Conservation (phyloP, 2,888 invertebrate species). For the Scrobipalpa atriplicella region DNA sequence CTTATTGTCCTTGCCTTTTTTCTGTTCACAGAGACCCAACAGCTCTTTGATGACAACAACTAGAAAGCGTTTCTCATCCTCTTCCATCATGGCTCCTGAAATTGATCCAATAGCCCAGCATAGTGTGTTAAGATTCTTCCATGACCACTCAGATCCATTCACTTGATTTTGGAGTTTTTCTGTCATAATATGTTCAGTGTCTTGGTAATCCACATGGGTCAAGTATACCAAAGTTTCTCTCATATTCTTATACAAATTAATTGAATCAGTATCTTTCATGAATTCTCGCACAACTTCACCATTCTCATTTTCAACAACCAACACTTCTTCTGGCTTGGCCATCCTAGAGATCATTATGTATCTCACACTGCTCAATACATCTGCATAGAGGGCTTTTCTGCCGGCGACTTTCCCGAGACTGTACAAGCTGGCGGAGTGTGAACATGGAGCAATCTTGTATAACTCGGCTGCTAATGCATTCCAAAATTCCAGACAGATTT, state of each 20-base stretch:
- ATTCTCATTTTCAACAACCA: slow-evolving; percentile 99
- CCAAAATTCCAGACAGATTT: slow-evolving; percentile 99
- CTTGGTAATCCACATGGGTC: slow-evolving; percentile 98
- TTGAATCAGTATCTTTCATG: slow-evolving; percentile 99
- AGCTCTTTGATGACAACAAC: slow-evolving; percentile 99
- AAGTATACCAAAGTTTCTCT: slow-evolving; percentile 98
- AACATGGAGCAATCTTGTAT: slow-evolving; percentile 93
- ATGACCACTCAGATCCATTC: slow-evolving; percentile 99
- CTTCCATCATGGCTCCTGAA: slow-evolving; percentile 99
- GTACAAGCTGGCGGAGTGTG: slow-evolving; percentile 71
- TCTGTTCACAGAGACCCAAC: slow-evolving; percentile 98
- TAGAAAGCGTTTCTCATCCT: slow-evolving; percentile 99
- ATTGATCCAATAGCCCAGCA: slow-evolving; percentile 99
- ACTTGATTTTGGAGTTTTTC: slow-evolving; percentile 99
- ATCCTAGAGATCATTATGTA: slow-evolving; percentile 99
- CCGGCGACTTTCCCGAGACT: slow-evolving; percentile 74
- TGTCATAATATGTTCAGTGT: slow-evolving; percentile 99
- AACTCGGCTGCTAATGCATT: slow-evolving; percentile 95
- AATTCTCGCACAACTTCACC: slow-evolving; percentile 99
- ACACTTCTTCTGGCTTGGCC: slow-evolving; percentile 99
- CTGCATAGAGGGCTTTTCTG: slow-evolving; percentile 89
- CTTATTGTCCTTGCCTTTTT: slow-evolving; percentile 99
- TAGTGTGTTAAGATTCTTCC: slow-evolving; percentile 99
- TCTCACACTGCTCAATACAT: slow-evolving; percentile 93
- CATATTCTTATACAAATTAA: slow-evolving; percentile 99